Percentiles rank a stretch among this genome's conserved stretches.
Conservation (phyloP, 2,113 vertebrate genomes). For the Scalopus aquaticus region DNA sequence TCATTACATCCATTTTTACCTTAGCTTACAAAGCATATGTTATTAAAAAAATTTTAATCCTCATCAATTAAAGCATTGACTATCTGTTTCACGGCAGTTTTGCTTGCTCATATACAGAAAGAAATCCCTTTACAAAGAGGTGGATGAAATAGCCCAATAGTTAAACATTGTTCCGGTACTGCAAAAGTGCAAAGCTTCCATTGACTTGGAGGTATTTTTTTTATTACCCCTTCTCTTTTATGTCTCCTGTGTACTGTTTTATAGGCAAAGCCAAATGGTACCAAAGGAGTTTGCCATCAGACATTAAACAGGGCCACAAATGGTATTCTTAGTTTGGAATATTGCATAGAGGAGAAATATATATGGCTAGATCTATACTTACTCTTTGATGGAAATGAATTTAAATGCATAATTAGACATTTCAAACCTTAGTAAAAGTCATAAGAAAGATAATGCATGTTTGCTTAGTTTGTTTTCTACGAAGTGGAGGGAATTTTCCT, state of each 20-base stretch:
- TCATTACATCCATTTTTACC: background rate
- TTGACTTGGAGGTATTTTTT: background rate
- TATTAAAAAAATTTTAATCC: background rate
- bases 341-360: background rate
- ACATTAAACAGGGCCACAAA: background rate
- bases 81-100: no score
- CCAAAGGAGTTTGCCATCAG: background rate
- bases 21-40: background rate
- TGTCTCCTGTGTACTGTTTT: background rate
- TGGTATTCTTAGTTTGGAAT: background rate
- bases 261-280: background rate
- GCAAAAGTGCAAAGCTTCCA: background rate
- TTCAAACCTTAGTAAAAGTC: background rate
- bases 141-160: background rate
- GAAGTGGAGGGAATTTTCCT: background rate
- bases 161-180: background rate
- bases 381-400: background rate
- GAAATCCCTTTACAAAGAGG: background rate
- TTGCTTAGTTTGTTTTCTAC: background rate
- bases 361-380: background rate
- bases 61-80: background rate
- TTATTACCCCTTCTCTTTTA: background rate
- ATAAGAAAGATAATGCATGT: background rate
- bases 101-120: background rate
- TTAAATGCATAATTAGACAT: background rate